These are phyloP conservation scores for Bombus sylvicola DNA, from an alignment of 1,140 invertebrate genomes.

Conservation along the genomic window DNA sequence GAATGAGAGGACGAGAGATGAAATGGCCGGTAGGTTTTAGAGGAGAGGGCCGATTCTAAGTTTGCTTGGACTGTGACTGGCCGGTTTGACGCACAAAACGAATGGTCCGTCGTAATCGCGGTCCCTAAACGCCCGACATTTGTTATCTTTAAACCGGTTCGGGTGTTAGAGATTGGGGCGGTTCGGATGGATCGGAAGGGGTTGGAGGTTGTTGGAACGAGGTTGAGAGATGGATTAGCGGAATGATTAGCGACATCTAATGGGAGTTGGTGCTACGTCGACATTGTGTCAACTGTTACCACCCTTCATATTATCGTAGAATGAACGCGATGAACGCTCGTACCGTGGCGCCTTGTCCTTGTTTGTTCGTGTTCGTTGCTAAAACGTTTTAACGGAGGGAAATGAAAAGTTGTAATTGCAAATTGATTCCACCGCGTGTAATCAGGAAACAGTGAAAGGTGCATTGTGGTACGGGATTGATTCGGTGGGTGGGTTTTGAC, in stretches of 20 bases:
- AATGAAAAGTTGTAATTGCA: background rate
- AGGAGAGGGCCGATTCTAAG: conserved; percentile 15
- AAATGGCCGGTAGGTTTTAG: conserved; percentile 28
- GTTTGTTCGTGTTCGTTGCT: background rate
- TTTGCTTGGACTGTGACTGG: conserved; percentile 34
- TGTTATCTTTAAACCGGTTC: conserved; percentile 74
- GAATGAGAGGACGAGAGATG: background rate
- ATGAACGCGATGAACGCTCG: background rate
- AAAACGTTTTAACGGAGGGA: background rate
- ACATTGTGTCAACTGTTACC: conserved; percentile 29
- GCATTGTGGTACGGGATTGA: background rate
- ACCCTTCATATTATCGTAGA: background rate
- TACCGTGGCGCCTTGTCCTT: background rate
- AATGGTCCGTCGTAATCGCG: conserved; percentile 69
- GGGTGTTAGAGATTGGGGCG: conserved; percentile 12
- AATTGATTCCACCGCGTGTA: background rate
- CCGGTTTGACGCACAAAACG: conserved; percentile 58
- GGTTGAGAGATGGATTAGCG: conserved; percentile 58
- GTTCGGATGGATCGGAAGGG: conserved; percentile 25
- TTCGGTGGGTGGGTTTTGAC: background rate
- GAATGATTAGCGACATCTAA: conserved; percentile 72
- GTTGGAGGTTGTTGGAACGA: background rate
- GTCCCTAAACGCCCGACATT: conserved; percentile 71
- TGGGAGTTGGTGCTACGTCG: conserved; percentile 49
- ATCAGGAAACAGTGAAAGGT: background rate